Conservation (phyloP, 2,113 vertebrate species). For the Promerops cafer region DNA sequence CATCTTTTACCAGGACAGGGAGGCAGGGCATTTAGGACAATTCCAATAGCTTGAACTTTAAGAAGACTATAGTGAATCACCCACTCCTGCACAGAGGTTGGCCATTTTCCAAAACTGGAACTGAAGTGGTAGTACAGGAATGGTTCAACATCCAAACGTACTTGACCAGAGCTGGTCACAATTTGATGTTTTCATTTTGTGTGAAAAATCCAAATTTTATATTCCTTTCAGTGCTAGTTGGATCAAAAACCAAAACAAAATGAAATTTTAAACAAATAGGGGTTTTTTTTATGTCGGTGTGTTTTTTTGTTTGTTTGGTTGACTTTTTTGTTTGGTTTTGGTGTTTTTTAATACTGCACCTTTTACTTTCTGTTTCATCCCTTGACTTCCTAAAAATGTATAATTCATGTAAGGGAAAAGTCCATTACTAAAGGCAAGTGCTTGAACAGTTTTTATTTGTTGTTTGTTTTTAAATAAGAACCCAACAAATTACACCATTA, state of each 20-base stretch:
- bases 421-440: background rate
- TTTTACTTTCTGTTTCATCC: background rate
- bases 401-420: background rate
- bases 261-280: background rate
- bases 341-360: background rate
- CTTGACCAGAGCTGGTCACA: background rate
- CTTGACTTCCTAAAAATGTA: background rate
- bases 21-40: background rate
- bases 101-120: background rate
- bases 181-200: background rate
- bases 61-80: background rate
- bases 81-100: background rate
- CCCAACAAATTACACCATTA: background rate
- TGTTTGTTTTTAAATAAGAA: background rate
- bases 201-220: background rate
- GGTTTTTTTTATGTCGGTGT: rapidly evolving
- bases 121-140: background rate
- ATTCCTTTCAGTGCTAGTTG: background rate
- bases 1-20: background rate
- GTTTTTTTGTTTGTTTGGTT: rapidly evolving
- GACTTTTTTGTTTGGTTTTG: background rate
- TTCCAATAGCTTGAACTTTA: background rate
- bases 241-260: background rate
- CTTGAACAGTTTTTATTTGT: background rate
- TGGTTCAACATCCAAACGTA: background rate